These are phyloP conservation scores for Agrotis exclamationis DNA, from an alignment of 2,888 invertebrate species.

Conservation along the genomic window DNA sequence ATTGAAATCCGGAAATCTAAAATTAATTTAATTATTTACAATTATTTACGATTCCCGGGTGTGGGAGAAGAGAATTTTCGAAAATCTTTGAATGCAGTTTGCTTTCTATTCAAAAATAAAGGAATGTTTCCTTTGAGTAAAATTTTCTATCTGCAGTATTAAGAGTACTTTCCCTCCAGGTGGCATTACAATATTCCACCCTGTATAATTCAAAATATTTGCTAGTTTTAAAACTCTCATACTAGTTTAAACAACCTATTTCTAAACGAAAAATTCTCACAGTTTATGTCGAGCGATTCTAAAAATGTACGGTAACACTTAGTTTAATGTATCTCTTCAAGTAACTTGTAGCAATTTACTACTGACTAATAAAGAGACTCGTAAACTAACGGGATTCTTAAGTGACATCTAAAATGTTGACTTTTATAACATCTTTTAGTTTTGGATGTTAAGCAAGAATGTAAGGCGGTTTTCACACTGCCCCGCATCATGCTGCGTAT, in stretches of 20 bases:
- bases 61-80: too few species aligned
- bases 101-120: too few species aligned
- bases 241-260: constrained; percentile 24
- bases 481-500: too few species aligned
- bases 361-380: constrained; percentile 49
- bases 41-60: too few species aligned
- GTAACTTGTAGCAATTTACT: constrained; percentile 51
- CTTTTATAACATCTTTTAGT: constrained; percentile 19
- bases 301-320: constrained; percentile 60
- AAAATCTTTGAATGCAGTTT: too few species aligned
- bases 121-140: too few species aligned
- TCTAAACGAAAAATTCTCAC: constrained; percentile 49
- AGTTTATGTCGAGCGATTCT: constrained; percentile 54
- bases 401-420: constrained; percentile 28
- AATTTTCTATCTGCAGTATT: too few species aligned
- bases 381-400: constrained; percentile 46
- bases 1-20: too few species aligned
- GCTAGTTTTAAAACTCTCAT: background rate
- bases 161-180: too few species aligned
- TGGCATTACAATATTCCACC: too few species aligned
- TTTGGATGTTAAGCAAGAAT: background rate
- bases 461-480: too few species aligned
- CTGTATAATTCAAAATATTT: background rate
- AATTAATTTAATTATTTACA: too few species aligned
- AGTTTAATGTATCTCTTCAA: constrained; percentile 49